These are phyloP conservation scores for Anthonomus grandis DNA, from an alignment of 1,140 invertebrate species.

Conservation along the genomic window DNA sequence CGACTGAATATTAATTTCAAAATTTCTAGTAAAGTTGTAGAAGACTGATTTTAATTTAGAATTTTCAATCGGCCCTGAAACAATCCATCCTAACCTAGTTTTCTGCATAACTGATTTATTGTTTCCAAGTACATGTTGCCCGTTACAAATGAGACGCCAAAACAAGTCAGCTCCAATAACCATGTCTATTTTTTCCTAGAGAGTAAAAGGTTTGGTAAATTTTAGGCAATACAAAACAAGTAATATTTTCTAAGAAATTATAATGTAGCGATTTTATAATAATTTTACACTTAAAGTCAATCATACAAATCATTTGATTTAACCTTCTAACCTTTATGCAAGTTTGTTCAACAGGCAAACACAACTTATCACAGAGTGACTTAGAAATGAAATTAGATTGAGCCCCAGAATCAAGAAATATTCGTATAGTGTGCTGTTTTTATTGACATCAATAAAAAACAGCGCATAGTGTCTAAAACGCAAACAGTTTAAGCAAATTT, in stretches of 20 bases:
- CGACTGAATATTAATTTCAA: too few species aligned
- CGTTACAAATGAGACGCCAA: background rate
- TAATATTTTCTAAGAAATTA: background rate
- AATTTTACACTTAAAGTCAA: background rate
- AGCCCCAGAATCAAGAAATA: constrained; percentile 4
- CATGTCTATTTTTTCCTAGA: constrained; percentile 2
- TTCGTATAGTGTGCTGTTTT: background rate
- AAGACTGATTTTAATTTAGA: too few species aligned
- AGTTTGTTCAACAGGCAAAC: background rate
- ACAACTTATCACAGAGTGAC: background rate
- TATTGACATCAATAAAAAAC: background rate
- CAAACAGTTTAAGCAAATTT: background rate
- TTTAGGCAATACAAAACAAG: background rate
- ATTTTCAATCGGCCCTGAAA: background rate
- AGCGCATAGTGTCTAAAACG: background rate
- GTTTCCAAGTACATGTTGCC: background rate
- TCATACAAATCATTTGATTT: background rate
- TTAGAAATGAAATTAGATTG: constrained; percentile 8
- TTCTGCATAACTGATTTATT: background rate
- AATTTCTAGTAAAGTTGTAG: too few species aligned
- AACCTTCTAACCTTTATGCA: background rate
- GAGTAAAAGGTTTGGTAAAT: constrained; percentile 1
- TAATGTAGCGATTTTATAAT: background rate
- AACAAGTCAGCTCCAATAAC: constrained; percentile 7
- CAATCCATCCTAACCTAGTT: constrained; percentile 7